Evolutionary conservation across 2,113 vertebrate genomes (phyloP).

Genomic region (Piprites chloris): DNA sequence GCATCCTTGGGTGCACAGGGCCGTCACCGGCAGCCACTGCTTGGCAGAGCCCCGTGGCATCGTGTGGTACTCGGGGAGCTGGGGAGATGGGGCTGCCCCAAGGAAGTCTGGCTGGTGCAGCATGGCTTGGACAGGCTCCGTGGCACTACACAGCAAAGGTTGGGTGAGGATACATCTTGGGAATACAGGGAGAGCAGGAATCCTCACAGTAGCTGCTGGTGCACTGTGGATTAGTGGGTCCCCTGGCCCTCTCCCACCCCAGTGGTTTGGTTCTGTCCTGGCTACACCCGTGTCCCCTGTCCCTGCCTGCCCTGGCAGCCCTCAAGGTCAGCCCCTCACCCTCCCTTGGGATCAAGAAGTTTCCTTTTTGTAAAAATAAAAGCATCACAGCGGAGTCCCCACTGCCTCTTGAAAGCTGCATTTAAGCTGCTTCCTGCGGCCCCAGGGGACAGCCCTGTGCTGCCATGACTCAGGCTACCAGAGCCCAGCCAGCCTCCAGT

Average conservation of each 20-base stretch:
- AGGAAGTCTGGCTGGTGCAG: background rate
- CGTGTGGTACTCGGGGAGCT: background rate
- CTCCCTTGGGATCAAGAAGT: background rate
- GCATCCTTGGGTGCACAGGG: rapidly evolving
- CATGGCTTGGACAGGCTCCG: rapidly evolving
- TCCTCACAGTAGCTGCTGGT: background rate
- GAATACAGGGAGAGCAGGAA: rapidly evolving
- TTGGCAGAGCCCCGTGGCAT: background rate
- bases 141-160: background rate
- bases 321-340: rapidly evolving
- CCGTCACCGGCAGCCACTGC: rapidly evolving
- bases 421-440: conserved; percentile 34
- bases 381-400: background rate
- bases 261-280: rapidly evolving
- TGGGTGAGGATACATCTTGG: background rate
- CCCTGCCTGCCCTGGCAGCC: background rate
- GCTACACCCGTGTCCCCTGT: rapidly evolving
- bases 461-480: conserved; percentile 54
- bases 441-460: background rate
- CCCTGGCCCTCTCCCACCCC: background rate
- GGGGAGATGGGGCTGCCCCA: background rate
- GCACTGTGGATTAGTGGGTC: background rate
- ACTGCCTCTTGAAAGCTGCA: conserved; percentile 29
- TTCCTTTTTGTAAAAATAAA: background rate
- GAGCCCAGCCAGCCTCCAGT: background rate